Evolutionary conservation across 2,113 vertebrate species (phyloP), one percentile per base, ranked within the genome.

Genomic region (Paramormyrops kingsleyae): DNA sequence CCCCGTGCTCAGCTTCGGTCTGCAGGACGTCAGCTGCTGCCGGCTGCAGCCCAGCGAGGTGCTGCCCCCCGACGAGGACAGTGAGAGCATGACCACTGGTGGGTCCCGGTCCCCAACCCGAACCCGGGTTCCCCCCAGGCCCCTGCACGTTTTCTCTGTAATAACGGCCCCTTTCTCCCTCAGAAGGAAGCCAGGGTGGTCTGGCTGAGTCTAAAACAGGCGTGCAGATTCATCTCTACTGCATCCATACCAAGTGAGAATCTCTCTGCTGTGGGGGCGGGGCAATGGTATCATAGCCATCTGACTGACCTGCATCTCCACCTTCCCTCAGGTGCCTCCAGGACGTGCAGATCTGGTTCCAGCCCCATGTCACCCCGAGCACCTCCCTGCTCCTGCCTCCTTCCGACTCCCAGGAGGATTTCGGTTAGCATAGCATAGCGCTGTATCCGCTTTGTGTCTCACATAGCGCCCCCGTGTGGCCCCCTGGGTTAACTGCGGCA

Each of bases 211-310:
- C 97, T 9, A 97, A 97, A 89, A 97, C 97, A 0, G 98, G 98
- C 0, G 98, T 99, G 89, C 97, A 98, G 91, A 99, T 99, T 93
- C 99, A 99, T 91, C 97, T 99, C 86, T 99, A 98, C 93, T 99
- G 99, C 92, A 98, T 99, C 53, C 98, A 99, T 93, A 99, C 99
- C 80, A 99, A 99, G 99, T 99, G 92, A 97, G 98, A 97, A 39
- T 59, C 31, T 42, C 27, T 70, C n/a, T 12, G 62, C 27, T 70
- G 1, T 3, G 10, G n/a, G n/a, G n/a, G 62, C 27, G n/a, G 62
- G 59, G 24, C 8, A 10, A 3, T 27, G 62, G 62, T 7, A 9
- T 62, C 56, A 31, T 13, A 31, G 3, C 62, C 62, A 0, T 70
- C 62, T 70, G 62, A 70, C n/a, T 70, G 62, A n/a, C 27, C 62